Evolutionary conservation across 2,113 vertebrate species (phyloP), one percentile per base, ranked within the genome.

Genomic region (Otus sunia): DNA sequence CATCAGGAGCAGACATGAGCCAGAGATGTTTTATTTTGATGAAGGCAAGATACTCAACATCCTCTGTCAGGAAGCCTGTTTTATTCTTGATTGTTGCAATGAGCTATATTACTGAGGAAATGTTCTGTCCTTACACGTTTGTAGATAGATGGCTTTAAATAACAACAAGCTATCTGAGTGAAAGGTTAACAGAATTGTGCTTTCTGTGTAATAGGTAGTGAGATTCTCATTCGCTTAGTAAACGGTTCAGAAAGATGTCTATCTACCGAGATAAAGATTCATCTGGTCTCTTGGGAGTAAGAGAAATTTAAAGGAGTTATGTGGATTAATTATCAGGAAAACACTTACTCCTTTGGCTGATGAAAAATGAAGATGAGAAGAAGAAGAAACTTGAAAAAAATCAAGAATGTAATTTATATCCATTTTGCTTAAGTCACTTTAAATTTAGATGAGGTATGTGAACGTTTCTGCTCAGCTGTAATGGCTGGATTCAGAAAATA

Each of bases 131-230:
- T 97, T 94, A 94, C 84, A 93, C 68, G 93, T 97, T 93, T 97
- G 88, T n/a, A 97, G 96, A 97, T 96, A 97, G 94, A 96, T 95
- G 85, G 62, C 50, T 96, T 96, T 91, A 91, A 95, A 97, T 97
- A 97, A 94, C 94, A 97, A 37, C 86, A 90, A 96, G 77, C 88
- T 95, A 92, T 97, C 77, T 94, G 72, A 89, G 91, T 84, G 92
- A 97, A 96, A 92, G 86, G 83, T 94, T 97, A 97, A 91, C 91
- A 95, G 92, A 97, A 97, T 93, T 97, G 87, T 97, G 93, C 59
- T 95, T 97, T 97, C 93, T 96, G 74, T 97, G 93, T 94, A 92
- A 88, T 77, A 95, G 77, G 80, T 74, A 96, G 91, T 94, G 79
- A 97, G 86, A 96, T 96, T 97, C 94, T 97, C 73, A 97, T 94